Evolutionary conservation across 2,113 vertebrate species (phyloP), one percentile per base, ranked within the genome.

Genomic region (Etia nguti): DNA sequence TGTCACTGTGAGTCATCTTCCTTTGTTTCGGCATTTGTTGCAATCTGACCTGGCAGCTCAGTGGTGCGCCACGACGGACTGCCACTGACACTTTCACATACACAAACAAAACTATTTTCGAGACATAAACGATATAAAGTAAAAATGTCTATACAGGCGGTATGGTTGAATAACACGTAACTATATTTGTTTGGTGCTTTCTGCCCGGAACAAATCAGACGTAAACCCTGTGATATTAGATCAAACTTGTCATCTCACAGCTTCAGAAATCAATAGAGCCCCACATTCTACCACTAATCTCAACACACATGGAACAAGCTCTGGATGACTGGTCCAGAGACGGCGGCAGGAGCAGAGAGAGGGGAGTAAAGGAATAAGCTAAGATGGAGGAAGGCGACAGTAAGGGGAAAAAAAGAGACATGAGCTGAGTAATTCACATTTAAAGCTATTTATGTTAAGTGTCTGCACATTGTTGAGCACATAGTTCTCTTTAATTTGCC

Each of bases 261-360:
- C 84, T 88, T 82, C 84, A 89, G 82, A 92, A 95, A 96, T 96
- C 95, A 94, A 96, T 96, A 91, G 26, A 89, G 81, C 85, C n/a
- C 87, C 82, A 83, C 73, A 79, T 81, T 89, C 77, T 79, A 24
- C 52, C 80, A 91, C 81, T 94, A 88, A 94, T 95, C 91, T 87
- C 54, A 20, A 79, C 81, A 90, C 85, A 86, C 26, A 56, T 88
- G 73, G 89, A 87, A 91, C 8, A 18, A 87, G 88, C 56, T 70
- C 83, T 80, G 81, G 89, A 29, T 80, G 86, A 79, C 68, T 86
- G 83, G 89, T 41, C 43, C 48, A 79, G 57, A 62, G 79, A 87
- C 80, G 41, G 62, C 84, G 12, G 59, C 38, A 79, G 73, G 55
- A 68, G 70, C 52, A 79, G 8, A 86, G 82, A 65, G 18, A 83